These are phyloP conservation scores for Harpalus rubripes DNA, from an alignment of 2,888 invertebrate species.

Conservation along the genomic window DNA sequence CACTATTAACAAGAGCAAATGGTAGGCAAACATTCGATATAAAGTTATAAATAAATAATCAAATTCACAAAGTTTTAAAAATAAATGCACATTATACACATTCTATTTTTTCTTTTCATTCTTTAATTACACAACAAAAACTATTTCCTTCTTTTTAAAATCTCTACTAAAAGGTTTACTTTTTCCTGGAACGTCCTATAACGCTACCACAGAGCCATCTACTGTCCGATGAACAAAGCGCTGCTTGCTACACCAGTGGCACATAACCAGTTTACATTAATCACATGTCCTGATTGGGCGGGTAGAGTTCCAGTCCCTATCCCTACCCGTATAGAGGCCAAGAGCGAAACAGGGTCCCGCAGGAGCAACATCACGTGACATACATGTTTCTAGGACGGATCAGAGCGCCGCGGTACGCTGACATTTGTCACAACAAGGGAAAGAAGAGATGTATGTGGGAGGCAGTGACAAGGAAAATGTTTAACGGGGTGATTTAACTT, in stretches of 20 bases:
- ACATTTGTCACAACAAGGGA: constrained; percentile 61
- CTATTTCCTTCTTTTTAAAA: background rate
- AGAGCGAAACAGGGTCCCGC: constrained; percentile 35
- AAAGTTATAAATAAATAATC: too few species aligned
- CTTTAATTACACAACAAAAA: background rate
- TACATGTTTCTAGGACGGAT: constrained; percentile 61
- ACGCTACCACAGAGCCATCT: constrained; percentile 13
- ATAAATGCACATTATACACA: too few species aligned
- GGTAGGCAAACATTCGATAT: too few species aligned
- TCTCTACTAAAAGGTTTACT: background rate
- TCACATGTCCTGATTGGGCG: constrained; percentile 45
- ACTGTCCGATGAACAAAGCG: constrained; percentile 44
- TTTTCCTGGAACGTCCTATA: too few species aligned
- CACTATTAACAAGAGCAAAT: too few species aligned
- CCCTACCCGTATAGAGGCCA: too few species aligned
- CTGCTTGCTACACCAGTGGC: background rate
- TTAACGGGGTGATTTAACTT: background rate
- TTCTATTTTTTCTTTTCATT: too few species aligned
- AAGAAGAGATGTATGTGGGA: constrained; percentile 35
- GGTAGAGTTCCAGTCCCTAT: background rate
- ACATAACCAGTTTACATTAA: constrained; percentile 53
- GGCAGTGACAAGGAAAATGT: constrained; percentile 36
- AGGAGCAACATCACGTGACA: constrained; percentile 61
- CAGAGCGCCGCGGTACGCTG: constrained; percentile 49
- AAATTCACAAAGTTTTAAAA: too few species aligned